These are phyloP conservation scores for Erinaceus europaeus DNA, from an alignment of 2,113 vertebrate species.

Conservation along the genomic window DNA sequence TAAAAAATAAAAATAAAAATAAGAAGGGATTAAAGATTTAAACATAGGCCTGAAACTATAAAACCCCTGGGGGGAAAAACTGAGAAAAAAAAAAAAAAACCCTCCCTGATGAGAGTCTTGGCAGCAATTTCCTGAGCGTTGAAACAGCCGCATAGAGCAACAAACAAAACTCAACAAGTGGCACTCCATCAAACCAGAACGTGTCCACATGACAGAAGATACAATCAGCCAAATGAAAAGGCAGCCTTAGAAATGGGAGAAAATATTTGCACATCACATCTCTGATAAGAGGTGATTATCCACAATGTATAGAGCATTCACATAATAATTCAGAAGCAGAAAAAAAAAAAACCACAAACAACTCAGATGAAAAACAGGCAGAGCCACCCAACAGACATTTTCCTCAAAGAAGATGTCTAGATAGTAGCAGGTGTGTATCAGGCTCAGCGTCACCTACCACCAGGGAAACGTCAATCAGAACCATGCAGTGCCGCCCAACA, in stretches of 20 bases:
- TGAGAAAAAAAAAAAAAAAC: neutral
- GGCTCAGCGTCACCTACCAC: too few species aligned
- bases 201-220: neutral
- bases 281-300: neutral
- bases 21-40: neutral
- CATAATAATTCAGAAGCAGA: neutral
- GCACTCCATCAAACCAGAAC: neutral
- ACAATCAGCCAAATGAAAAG: neutral
- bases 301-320: neutral
- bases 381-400: neutral
- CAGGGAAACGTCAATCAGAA: neutral
- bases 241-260: fast-evolving
- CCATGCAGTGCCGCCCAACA: fast-evolving
- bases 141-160: neutral
- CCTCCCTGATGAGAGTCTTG: neutral
- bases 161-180: neutral
- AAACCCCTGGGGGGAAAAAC: too few species aligned
- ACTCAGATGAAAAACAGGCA: neutral
- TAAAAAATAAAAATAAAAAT: too few species aligned
- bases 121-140: neutral
- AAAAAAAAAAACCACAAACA: neutral
- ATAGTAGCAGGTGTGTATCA: too few species aligned
- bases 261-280: neutral
- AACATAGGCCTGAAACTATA: too few species aligned
- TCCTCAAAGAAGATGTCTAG: neutral